A percentile compares a stretch with the other conserved stretches of the same genome.
Conservation (phyloP, 2,888 invertebrate genomes). For the Selenia dentaria region DNA sequence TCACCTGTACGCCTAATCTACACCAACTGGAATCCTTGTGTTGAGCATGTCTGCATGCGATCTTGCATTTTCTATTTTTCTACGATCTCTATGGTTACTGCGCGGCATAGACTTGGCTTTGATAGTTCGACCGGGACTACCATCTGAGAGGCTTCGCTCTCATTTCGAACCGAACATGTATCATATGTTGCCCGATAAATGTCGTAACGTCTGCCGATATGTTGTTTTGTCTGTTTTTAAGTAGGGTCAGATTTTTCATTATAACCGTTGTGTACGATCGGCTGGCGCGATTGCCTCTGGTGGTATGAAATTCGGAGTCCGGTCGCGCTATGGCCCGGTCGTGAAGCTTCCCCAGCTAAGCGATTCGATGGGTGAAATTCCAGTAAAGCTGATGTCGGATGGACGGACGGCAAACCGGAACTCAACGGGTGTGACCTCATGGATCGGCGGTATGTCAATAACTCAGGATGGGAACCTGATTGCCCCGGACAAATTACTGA, state of each 20-base stretch:
- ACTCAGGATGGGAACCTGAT: slow-evolving; percentile 81
- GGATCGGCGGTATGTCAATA: slow-evolving; percentile 83
- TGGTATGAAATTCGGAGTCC: slow-evolving; percentile 57
- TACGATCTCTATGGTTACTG: slow-evolving; percentile 85
- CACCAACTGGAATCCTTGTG: slow-evolving; percentile 48
- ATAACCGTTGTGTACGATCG: slow-evolving; percentile 51
- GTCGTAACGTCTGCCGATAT: slow-evolving; percentile 71
- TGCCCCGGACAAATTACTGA: slow-evolving; percentile 79
- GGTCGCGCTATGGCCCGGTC: slow-evolving; percentile 73
- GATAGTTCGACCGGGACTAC: slow-evolving; percentile 72
- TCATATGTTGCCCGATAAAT: slow-evolving; percentile 66
- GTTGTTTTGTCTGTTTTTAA: slow-evolving; percentile 70
- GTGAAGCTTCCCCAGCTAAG: slow-evolving; percentile 73
- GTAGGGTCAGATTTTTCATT: slow-evolving; percentile 63
- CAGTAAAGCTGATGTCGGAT: slow-evolving; percentile 83
- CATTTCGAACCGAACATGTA: slow-evolving; percentile 52
- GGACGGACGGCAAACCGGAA: slow-evolving; percentile 75
- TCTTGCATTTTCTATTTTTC: slow-evolving; percentile 78
- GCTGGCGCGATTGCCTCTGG: slow-evolving; percentile 69
- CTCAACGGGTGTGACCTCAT: slow-evolving; percentile 71
- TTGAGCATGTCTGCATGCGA: slow-evolving; percentile 76
- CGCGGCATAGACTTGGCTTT: slow-evolving; percentile 84
- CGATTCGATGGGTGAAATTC: slow-evolving; percentile 81
- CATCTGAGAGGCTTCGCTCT: slow-evolving; percentile 63
- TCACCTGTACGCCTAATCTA: slow-evolving; percentile 50